A percentile compares a stretch with the other conserved stretches of the same genome.
phyloP scores from a whole-genome alignment of 30 jellyfish, hydroid and myxozoan species.

The Catostylus mosaicus region DNA sequence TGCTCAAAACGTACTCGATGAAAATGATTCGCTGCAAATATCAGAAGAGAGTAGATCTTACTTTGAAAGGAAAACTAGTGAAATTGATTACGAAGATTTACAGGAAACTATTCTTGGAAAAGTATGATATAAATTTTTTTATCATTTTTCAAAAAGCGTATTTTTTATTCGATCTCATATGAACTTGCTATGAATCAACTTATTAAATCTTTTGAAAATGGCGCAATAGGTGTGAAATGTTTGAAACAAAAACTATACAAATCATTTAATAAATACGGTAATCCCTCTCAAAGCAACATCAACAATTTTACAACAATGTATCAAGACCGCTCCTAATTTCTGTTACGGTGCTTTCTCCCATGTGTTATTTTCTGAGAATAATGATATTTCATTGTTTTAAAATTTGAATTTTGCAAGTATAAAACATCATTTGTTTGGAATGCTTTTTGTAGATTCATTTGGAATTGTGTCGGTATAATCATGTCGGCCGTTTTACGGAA shows the following conservation, averaged over 20 bases:
- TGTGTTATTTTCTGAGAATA: too few relatives aligned
- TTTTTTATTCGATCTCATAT: too few relatives aligned
- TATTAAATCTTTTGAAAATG: too few relatives aligned
- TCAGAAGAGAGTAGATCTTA: not conserved
- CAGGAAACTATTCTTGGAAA: constrained; percentile 50
- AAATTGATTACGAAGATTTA: constrained; percentile 1
- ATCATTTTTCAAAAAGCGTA: too few relatives aligned
- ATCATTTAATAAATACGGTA: not conserved
- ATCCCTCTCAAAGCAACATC: not conserved
- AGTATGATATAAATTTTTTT: constrained; percentile 4
- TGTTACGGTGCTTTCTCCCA: too few relatives aligned
- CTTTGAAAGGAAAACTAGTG: not conserved
- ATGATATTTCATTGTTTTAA: too few relatives aligned
- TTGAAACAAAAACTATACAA: not conserved
- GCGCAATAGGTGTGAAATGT: too few relatives aligned
- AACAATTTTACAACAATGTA: too few relatives aligned
- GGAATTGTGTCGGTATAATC: constrained; percentile 70
- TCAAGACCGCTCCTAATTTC: too few relatives aligned
- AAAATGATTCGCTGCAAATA: not conserved
- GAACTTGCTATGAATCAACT: too few relatives aligned
- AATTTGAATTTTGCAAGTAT: too few relatives aligned
- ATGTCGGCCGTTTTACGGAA: constrained; percentile 93
- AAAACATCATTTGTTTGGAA: too few relatives aligned
- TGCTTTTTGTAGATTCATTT: constrained; percentile 75
- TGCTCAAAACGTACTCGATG: constrained; percentile 5